Conservation (phyloP, 2,113 vertebrate species). For the Erpornis zantholeuca region DNA sequence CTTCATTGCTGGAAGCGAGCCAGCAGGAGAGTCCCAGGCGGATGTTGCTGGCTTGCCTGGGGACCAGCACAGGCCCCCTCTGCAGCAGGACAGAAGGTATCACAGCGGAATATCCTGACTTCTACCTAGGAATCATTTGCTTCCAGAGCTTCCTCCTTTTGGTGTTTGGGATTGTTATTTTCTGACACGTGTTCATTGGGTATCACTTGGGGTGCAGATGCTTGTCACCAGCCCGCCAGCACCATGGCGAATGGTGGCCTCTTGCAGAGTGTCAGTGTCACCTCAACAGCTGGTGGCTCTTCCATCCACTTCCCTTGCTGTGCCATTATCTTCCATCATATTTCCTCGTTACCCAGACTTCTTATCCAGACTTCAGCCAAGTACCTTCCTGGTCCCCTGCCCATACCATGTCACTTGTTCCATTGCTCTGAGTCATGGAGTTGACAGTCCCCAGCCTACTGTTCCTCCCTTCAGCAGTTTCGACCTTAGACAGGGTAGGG, state of each 20-base stretch:
- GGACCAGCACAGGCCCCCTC: not conserved
- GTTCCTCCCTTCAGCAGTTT: not conserved
- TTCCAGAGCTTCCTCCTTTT: not conserved
- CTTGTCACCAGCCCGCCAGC: not conserved
- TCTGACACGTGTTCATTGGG: fast-evolving
- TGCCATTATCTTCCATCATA: not conserved
- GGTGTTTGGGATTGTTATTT: not conserved
- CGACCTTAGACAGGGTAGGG: not conserved
- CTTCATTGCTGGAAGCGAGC: not conserved
- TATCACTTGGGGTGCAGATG: not conserved
- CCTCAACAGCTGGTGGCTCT: not conserved
- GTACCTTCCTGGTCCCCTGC: fast-evolving
- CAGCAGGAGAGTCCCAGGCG: not conserved
- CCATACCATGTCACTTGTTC: not conserved
- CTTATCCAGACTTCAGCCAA: not conserved
- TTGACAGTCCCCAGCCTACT: not conserved
- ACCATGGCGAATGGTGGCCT: fast-evolving
- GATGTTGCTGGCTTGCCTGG: not conserved
- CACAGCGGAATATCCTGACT: not conserved
- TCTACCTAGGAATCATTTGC: not conserved
- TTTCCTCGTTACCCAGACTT: not conserved
- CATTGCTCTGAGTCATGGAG: not conserved
- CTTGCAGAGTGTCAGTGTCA: not conserved
- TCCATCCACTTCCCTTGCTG: not conserved
- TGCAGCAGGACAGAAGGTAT: not conserved